Evolutionary conservation across 2,113 vertebrate genomes (phyloP), one percentile per base, ranked within the genome.

Genomic region (Struthio camelus): DNA sequence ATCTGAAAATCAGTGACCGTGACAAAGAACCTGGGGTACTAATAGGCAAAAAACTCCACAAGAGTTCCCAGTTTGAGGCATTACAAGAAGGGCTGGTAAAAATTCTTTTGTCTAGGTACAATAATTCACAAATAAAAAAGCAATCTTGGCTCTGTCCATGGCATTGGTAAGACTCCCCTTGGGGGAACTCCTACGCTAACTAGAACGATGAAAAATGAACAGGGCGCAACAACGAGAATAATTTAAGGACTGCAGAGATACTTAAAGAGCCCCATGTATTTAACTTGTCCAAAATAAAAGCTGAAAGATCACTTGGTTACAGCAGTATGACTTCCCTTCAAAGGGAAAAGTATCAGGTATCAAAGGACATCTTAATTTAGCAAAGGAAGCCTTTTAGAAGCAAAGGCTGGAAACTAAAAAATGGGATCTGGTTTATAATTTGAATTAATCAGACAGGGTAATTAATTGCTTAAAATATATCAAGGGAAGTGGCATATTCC

Each of bases 271-370:
- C 38, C 14, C 6, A 1, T 3, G 7, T 9, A 25, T 58, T 87
- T 15, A 44, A 38, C 25, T 18, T 9, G 7, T 14, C 11, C 75
- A 18, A 46, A 61, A n/a, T 5, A 54, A 65, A 72, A 59, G 17
- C n/a, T 50, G 34, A 66, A 48, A 61, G 28, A 19, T 5, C 50
- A 5, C 24, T 46, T 1, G 1, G 20, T 10, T n/a, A 66, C 4
- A 30, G 38, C 79, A 58, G 11, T 5, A 11, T 1, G 30, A 70
- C 32, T 24, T 89, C 36, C 27, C 16, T 66, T 17, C 76, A 56
- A 50, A 6, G 2, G 50, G 24, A 61, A 50, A 54, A 53, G 17
- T 54, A 46, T 0, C 2, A 1, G 32, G 5, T 17, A 32, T 28
- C 72, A 48, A 62, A 80, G 14, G 38, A 50, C 15, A n/a, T 38